These are phyloP conservation scores for Sminthurinus aureus DNA, from an alignment of 2,888 invertebrate genomes.

Conservation along the genomic window DNA sequence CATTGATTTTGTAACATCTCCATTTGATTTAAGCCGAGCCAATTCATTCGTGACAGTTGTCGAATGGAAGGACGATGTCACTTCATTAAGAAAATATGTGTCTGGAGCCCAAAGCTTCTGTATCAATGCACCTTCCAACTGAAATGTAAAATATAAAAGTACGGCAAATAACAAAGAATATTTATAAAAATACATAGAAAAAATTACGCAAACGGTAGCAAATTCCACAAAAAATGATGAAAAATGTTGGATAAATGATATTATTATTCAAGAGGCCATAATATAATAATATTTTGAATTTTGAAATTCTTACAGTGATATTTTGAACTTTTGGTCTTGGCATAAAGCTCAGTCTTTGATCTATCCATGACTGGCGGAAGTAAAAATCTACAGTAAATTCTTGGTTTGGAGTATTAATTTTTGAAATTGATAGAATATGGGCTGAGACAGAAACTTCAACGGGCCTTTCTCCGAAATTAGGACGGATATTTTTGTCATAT, in stretches of 20 bases:
- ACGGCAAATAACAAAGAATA: neutral
- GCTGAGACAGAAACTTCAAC: slow-evolving; percentile 97
- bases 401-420: slow-evolving; percentile 98
- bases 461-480: slow-evolving; percentile 77
- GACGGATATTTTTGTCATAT: neutral
- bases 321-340: slow-evolving; percentile 78
- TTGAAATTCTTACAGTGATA: neutral
- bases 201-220: neutral
- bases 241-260: neutral
- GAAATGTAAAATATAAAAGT: neutral
- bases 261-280: neutral
- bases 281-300: neutral
- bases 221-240: neutral
- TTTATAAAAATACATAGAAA: neutral
- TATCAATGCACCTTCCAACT: slow-evolving; percentile 20
- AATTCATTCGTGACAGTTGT: slow-evolving; percentile 23
- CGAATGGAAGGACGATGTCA: slow-evolving; percentile 11
- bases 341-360: slow-evolving; percentile 91
- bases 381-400: slow-evolving; percentile 98
- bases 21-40: slow-evolving; percentile 7
- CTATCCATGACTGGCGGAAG: slow-evolving; percentile 98
- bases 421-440: slow-evolving; percentile 98
- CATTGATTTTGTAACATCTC: slow-evolving; percentile 28
- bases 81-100: slow-evolving; percentile 26
- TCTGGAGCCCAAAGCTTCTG: slow-evolving; percentile 11